Evolutionary conservation across 2,888 invertebrate genomes (phyloP), one percentile per base, ranked within the genome.

Genomic region (Parascotia fuliginaria): DNA sequence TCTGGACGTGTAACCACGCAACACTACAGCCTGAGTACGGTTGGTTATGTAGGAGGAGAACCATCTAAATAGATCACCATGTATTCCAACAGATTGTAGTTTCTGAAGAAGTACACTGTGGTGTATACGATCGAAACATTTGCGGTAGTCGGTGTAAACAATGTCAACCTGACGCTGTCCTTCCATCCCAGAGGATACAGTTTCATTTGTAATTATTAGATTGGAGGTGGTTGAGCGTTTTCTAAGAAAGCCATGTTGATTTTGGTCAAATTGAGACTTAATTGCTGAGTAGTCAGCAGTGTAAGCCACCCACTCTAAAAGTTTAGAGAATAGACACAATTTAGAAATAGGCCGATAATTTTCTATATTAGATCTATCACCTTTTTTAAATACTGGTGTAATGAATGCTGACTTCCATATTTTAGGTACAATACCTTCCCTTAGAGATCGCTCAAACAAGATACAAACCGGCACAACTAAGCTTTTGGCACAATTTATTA

Each of bases 201-300:
- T 40, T 7, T 46, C 34, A 7, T 34, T 28, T 11, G 39, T 19
- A 0, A 53, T 6, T 2, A 37, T 6, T 2, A 47, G 22, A 13
- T 43, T 47, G 0, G 43, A 40, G 9, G 36, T 13, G 3, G 53
- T 47, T 3, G 53, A 53, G 0, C 43, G 42, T 3, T 14, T 31
- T n/a, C 33, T 53, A 1, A 40, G 9, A 27, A 53, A 53, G 9
- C 43, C 47, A 24, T 53, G 53, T 14, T 43, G 47, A 3, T 9
- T 5, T 14, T 9, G 3, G 9, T 22, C 29, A 3, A 53, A 36
- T 2, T 27, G 16, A 19, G 34, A 22, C 9, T 31, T 39, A 2
- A 47, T 39, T 12, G 46, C 34, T 6, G 13, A 9, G n/a, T 42
- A 46, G 2, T 42, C 11, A 28, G 42, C 41, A 11, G 13, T 15